Conservation (phyloP, 2,888 invertebrate species). For the Cabera pusaria region DNA sequence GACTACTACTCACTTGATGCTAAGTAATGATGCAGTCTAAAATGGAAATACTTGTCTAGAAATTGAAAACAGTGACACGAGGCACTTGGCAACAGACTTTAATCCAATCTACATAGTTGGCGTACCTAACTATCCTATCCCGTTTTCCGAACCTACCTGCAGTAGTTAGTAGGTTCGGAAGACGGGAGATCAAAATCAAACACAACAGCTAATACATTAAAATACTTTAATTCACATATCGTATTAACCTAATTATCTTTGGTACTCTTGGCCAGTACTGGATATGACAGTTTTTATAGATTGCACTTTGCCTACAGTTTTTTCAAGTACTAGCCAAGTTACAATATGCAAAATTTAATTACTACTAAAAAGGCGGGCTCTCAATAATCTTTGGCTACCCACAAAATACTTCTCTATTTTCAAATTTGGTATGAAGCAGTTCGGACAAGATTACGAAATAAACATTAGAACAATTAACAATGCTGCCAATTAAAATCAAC, state of each 20-base stretch:
- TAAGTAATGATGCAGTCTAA: no score
- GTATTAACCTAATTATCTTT: slow-evolving; percentile 44
- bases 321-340: slow-evolving; percentile 31
- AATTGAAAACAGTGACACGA: no score
- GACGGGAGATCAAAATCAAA: no score
- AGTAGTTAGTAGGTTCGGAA: no score
- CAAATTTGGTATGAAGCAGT: slow-evolving; percentile 19
- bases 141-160: no score
- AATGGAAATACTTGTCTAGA: no score
- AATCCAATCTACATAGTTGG: no score
- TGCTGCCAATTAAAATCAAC: slow-evolving; percentile 11
- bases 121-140: no score
- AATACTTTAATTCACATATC: slow-evolving; percentile 39
- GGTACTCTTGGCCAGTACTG: slow-evolving; percentile 51
- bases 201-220: slow-evolving; percentile 30
- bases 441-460: neutral
- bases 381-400: slow-evolving; percentile 49
- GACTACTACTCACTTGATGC: no score
- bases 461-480: neutral
- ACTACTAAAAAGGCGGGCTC: slow-evolving; percentile 38
- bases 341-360: slow-evolving; percentile 16
- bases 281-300: slow-evolving; percentile 1
- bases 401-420: slow-evolving; percentile 18
- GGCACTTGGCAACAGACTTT: no score
- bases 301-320: neutral